Evolutionary conservation across 2,888 invertebrate species (phyloP).

Genomic region (Omphaloscelis lunosa): DNA sequence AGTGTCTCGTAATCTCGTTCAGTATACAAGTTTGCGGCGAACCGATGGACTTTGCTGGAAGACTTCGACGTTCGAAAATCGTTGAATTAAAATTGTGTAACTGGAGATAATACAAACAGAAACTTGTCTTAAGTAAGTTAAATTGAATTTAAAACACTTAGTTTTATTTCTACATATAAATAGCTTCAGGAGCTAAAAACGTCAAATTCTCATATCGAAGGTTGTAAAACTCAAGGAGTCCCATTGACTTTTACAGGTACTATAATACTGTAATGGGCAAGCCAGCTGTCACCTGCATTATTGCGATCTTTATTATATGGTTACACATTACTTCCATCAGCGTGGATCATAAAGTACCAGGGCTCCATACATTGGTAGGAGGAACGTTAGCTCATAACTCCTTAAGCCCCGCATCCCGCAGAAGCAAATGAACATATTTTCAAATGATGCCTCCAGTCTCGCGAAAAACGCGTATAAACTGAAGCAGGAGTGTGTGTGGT

Average conservation of each 20-base stretch:
- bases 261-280: slow-evolving; percentile 41
- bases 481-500: slow-evolving; percentile 20
- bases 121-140: neutral
- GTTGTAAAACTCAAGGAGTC: slow-evolving; percentile 54
- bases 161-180: slow-evolving; percentile 2
- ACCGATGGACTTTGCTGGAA: slow-evolving; percentile 4
- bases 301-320: slow-evolving; percentile 52
- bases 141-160: slow-evolving; percentile 12
- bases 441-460: slow-evolving; percentile 39
- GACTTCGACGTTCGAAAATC: slow-evolving; percentile 2
- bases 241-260: slow-evolving; percentile 60
- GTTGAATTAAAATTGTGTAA: neutral
- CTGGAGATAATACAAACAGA: neutral
- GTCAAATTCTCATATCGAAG: slow-evolving; percentile 43
- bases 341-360: slow-evolving; percentile 61
- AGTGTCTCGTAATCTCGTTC: slow-evolving; percentile 23
- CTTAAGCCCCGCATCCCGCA: slow-evolving; percentile 35
- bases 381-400: slow-evolving; percentile 43
- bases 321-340: slow-evolving; percentile 56
- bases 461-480: slow-evolving; percentile 12
- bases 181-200: slow-evolving; percentile 31
- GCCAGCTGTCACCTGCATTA: slow-evolving; percentile 57
- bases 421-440: slow-evolving; percentile 60
- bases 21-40: slow-evolving; percentile 5
- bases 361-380: slow-evolving; percentile 35